These are phyloP conservation scores for Ctenoplectra terminalis DNA, from an alignment of 1,140 invertebrate genomes.

Conservation along the genomic window DNA sequence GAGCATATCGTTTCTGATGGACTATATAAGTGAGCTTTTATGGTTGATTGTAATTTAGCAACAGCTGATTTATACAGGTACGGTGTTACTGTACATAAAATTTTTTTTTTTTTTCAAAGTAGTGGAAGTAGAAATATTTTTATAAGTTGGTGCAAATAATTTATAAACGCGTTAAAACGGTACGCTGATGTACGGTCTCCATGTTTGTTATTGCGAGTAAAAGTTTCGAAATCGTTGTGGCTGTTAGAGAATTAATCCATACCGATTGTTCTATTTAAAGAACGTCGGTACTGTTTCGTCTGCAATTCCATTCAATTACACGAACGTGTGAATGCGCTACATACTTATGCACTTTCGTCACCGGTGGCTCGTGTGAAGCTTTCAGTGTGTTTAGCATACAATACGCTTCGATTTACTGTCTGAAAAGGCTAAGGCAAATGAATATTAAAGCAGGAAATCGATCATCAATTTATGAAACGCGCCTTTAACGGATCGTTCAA, in stretches of 20 bases:
- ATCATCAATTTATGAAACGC: not conserved
- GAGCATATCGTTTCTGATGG: conserved; percentile 23
- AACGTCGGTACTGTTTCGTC: not conserved
- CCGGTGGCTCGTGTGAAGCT: not conserved
- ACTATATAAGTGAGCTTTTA: conserved; percentile 36
- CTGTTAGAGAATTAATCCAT: not conserved
- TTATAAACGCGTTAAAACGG: too few species aligned
- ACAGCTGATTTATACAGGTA: not conserved
- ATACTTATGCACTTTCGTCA: conserved; percentile 48
- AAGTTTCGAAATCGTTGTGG: not conserved
- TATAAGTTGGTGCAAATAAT: too few species aligned
- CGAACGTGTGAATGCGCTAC: conserved; percentile 22
- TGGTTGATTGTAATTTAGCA: not conserved
- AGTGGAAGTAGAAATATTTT: too few species aligned
- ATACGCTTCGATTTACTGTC: not conserved
- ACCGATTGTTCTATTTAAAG: conserved; percentile 24
- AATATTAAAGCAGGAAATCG: conserved; percentile 35
- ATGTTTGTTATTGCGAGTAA: not conserved
- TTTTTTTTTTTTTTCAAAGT: too few species aligned
- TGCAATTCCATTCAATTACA: conserved; percentile 35
- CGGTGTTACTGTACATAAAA: too few species aligned
- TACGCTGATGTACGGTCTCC: not conserved
- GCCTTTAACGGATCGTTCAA: not conserved
- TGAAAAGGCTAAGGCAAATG: not conserved
- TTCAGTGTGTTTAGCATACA: conserved; percentile 51